A percentile compares a stretch with the other conserved stretches of the same genome.
Conservation (phyloP, 2,797 vertebrate species). For the Manis crassicaudata region DNA sequence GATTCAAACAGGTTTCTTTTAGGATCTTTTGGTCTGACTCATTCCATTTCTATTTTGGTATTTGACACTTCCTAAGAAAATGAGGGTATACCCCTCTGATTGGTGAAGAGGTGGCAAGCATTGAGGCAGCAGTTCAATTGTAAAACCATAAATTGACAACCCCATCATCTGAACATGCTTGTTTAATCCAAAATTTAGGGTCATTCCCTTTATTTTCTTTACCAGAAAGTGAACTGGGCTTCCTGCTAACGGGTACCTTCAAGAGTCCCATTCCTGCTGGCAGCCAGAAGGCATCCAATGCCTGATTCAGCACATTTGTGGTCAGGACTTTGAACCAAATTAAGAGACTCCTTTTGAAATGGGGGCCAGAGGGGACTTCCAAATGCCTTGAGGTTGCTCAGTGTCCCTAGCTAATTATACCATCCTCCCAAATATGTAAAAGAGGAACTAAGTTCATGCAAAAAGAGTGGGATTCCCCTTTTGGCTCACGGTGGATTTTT, state of each 20-base stretch:
- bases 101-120: conserved; percentile 12
- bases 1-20: conserved; percentile 26
- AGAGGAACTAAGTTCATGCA: conserved; percentile 77
- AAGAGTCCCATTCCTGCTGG: conserved; percentile 72
- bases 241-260: conserved; percentile 66
- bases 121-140: conserved; percentile 9
- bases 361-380: conserved; percentile 78
- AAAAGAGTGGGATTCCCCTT: conserved; percentile 80
- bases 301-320: conserved; percentile 78
- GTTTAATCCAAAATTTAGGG: conserved; percentile 67
- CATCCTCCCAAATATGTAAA: conserved; percentile 69
- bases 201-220: conserved; percentile 75
- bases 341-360: conserved; percentile 72
- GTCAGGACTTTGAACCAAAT: conserved; percentile 59
- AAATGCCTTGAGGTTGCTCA: conserved; percentile 70
- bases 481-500: conserved; percentile 55
- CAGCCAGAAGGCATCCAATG: conserved; percentile 50
- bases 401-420: conserved; percentile 72
- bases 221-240: conserved; percentile 74
- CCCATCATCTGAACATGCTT: conserved; percentile 26
- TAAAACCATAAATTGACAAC: not conserved
- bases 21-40: not conserved
- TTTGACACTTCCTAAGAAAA: not conserved
- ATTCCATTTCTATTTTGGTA: not conserved
- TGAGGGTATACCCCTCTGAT: not conserved